These are phyloP conservation scores for Macaca fascicularis DNA, from an alignment of 2,113 vertebrate species.

Conservation along the genomic window DNA sequence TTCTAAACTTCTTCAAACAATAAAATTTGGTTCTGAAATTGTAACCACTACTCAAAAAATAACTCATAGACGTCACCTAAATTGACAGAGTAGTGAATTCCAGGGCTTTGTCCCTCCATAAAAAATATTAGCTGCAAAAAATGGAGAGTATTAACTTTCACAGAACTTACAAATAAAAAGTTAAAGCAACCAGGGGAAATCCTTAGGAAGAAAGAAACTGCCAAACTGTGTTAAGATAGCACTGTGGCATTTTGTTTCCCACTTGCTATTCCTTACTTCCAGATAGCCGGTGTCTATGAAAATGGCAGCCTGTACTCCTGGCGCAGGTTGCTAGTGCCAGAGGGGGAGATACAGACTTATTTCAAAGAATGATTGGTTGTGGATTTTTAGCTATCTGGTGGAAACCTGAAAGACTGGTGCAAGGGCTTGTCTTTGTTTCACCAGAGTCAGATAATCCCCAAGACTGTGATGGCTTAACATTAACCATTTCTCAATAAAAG, in stretches of 20 bases:
- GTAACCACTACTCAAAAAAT: not conserved
- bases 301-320: not conserved
- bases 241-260: not conserved
- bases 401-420: no score
- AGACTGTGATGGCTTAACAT: not conserved
- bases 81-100: not conserved
- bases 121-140: not conserved
- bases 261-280: not conserved
- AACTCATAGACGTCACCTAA: not conserved
- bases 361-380: not conserved
- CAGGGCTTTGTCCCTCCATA: not conserved
- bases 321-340: not conserved
- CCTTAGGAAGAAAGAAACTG: not conserved
- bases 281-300: not conserved
- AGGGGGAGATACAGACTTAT: not conserved
- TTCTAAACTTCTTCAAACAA: not conserved
- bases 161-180: not conserved
- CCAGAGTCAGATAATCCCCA: not conserved
- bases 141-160: not conserved
- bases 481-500: not conserved
- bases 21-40: not conserved
- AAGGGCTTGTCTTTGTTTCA: no score
- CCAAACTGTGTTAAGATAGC: not conserved
- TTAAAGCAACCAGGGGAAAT: not conserved
- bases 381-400: no score